Conservation (phyloP, 2,888 invertebrate species). For the Sialis lutaria region DNA sequence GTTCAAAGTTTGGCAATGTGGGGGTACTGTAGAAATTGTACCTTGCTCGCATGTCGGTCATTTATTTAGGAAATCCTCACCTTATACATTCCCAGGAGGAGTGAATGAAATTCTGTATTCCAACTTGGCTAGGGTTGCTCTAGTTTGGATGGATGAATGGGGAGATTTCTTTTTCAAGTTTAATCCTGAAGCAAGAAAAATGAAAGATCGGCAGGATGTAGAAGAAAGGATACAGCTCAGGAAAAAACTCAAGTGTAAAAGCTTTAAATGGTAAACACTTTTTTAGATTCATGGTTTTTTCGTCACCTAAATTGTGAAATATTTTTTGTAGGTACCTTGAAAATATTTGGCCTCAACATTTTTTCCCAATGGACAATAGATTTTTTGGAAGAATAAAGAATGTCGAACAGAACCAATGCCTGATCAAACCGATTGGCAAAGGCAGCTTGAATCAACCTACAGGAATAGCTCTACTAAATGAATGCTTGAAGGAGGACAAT, state of each 20-base stretch:
- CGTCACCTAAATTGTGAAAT: slow-evolving; percentile 21
- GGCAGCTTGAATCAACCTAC: slow-evolving; percentile 45
- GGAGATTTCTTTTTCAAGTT: slow-evolving; percentile 81
- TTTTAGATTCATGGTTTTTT: not conserved
- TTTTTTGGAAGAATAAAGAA: slow-evolving; percentile 76
- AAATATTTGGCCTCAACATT: slow-evolving; percentile 91
- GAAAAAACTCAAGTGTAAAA: slow-evolving; percentile 57
- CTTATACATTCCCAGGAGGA: slow-evolving; percentile 90
- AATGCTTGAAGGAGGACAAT: slow-evolving; percentile 39
- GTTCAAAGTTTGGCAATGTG: slow-evolving; percentile 92
- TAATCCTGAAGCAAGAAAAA: slow-evolving; percentile 46
- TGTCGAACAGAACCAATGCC: slow-evolving; percentile 30
- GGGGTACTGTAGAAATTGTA: slow-evolving; percentile 75
- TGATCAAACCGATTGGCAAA: slow-evolving; percentile 44
- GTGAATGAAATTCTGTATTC: slow-evolving; percentile 72
- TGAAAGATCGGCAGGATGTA: slow-evolving; percentile 34
- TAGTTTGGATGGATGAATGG: slow-evolving; percentile 99
- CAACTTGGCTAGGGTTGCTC: slow-evolving; percentile 82
- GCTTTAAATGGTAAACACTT: slow-evolving; percentile 52
- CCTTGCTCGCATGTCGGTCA: slow-evolving; percentile 91
- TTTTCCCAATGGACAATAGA: slow-evolving; percentile 72
- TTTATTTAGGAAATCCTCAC: slow-evolving; percentile 80
- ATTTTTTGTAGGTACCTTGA: slow-evolving; percentile 43
- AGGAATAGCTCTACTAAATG: slow-evolving; percentile 47
- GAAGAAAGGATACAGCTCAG: slow-evolving; percentile 47